phyloP scores from a whole-genome alignment of 1,140 invertebrate genomes.

The Phenacoccus solenopsis region DNA sequence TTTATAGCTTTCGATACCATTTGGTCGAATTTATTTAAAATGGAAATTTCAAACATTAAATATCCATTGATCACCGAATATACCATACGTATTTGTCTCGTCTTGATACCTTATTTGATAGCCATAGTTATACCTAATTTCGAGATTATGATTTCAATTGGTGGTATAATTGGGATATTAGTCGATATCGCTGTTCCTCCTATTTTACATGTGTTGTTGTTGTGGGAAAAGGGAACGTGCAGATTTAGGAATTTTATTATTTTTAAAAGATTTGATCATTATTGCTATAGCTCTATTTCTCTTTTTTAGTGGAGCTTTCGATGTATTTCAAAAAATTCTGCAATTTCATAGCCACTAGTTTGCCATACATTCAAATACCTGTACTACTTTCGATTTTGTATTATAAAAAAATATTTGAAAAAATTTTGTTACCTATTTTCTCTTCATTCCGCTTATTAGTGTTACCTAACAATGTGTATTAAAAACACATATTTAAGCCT shows the following conservation, averaged over 20 bases:
- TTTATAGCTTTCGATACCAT: constrained; percentile 48
- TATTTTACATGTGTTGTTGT: neutral
- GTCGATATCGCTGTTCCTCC: neutral
- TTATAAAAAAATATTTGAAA: too few species aligned
- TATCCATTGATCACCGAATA: too few species aligned
- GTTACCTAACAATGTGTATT: too few species aligned
- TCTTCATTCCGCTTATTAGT: too few species aligned
- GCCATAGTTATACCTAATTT: neutral
- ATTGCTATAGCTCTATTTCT: neutral
- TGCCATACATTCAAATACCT: too few species aligned
- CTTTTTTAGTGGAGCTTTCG: neutral
- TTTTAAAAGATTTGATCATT: neutral
- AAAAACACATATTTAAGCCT: too few species aligned
- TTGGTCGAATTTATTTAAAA: constrained; percentile 30
- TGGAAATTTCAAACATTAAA: too few species aligned
- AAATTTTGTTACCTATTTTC: too few species aligned
- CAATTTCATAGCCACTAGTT: too few species aligned
- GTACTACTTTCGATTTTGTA: too few species aligned
- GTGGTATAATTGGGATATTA: neutral
- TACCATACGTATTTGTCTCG: neutral
- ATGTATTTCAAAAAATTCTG: too few species aligned
- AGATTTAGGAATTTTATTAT: too few species aligned
- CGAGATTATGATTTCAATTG: neutral
- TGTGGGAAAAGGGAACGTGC: neutral
- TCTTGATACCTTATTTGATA: neutral